Conservation (phyloP, 2,888 invertebrate genomes). For the Aleiodes leptofemur region DNA sequence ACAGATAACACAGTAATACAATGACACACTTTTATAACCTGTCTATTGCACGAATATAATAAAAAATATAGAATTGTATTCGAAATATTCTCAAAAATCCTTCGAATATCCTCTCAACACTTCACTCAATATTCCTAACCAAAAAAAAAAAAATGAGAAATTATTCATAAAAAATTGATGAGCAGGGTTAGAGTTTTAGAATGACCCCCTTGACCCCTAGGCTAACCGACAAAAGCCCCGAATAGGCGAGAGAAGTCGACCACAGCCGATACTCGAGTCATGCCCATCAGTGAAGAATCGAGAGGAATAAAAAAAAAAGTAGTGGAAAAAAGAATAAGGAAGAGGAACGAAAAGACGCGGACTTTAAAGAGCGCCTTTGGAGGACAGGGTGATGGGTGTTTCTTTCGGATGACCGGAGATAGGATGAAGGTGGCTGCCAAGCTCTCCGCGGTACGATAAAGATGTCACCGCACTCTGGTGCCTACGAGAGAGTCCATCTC, state of each 20-base stretch:
- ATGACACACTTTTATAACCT: no score
- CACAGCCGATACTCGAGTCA: slow-evolving; percentile 30
- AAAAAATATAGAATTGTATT: no score
- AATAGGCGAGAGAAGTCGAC: slow-evolving; percentile 28
- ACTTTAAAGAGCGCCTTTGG: slow-evolving; percentile 20
- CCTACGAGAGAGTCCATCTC: slow-evolving; percentile 34
- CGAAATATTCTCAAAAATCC: no score
- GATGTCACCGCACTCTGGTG: slow-evolving; percentile 62
- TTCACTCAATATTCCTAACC: no score
- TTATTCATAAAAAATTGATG: slow-evolving; percentile 12
- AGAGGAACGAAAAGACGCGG: not conserved
- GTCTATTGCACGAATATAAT: no score
- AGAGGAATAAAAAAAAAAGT: slow-evolving; percentile 12
- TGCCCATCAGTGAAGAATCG: slow-evolving; percentile 18
- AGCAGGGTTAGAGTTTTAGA: not conserved
- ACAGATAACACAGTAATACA: no score
- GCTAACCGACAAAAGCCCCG: slow-evolving; percentile 31
- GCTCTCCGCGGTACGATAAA: slow-evolving; percentile 57
- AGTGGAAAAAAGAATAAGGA: not conserved
- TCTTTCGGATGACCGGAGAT: slow-evolving; percentile 51
- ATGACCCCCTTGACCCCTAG: slow-evolving; percentile 33
- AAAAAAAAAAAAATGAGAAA: not conserved
- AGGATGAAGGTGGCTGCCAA: slow-evolving; percentile 33
- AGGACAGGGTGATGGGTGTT: slow-evolving; percentile 38
- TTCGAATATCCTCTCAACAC: no score